A percentile compares a stretch with the other conserved stretches of the same genome.
Evolutionary conservation across 1,140 invertebrate species (phyloP).

Genomic region (Rhysida immarginata): DNA sequence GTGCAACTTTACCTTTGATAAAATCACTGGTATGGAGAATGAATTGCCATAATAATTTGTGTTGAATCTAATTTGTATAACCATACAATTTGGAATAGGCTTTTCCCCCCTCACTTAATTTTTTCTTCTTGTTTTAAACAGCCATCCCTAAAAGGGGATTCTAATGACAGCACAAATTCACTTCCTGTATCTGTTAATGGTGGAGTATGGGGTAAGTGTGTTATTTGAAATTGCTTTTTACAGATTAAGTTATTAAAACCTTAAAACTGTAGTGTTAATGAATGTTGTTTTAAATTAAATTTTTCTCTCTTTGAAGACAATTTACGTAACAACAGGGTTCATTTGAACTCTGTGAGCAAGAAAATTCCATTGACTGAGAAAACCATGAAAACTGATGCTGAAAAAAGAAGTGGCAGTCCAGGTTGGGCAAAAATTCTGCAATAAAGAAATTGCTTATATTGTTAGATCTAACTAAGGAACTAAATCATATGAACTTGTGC

Average conservation of each 20-base stretch:
- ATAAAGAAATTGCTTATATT: no score
- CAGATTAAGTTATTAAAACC: no score
- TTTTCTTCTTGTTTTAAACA: conserved; percentile 15
- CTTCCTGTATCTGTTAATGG: conserved; percentile 16
- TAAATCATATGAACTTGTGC: neutral
- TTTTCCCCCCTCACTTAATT: no score
- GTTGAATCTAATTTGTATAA: no score
- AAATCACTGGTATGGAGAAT: no score
- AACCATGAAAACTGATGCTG: conserved; percentile 10
- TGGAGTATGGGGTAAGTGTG: conserved; percentile 27
- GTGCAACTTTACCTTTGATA: no score
- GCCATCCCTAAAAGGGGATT: conserved; percentile 27
- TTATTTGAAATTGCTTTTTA: neutral
- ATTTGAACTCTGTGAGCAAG: conserved; percentile 10
- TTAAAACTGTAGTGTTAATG: no score
- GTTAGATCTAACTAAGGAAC: no score
- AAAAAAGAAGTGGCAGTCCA: conserved; percentile 14
- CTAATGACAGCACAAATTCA: conserved; percentile 16
- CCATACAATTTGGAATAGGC: no score
- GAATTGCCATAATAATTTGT: no score
- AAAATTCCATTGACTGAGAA: conserved; percentile 12
- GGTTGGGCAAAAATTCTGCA: no score
- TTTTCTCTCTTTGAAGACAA: conserved; percentile 13
- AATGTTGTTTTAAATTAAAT: conserved; percentile 3
- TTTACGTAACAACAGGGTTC: conserved; percentile 16